Evolutionary conservation across 2,113 vertebrate genomes (phyloP).

Genomic region (Pandion haliaetus): DNA sequence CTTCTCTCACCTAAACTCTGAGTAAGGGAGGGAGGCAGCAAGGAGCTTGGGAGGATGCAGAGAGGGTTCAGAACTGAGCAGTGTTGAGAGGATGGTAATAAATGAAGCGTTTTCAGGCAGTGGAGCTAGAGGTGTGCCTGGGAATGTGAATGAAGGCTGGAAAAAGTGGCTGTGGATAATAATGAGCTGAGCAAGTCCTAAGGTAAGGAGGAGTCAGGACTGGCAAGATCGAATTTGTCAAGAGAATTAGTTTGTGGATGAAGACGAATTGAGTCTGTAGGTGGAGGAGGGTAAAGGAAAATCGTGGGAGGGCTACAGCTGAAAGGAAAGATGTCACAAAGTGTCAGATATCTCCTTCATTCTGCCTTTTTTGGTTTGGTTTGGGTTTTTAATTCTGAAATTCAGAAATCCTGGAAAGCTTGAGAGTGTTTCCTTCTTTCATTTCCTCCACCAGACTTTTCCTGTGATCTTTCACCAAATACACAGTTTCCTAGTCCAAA

Average conservation of each 20-base stretch:
- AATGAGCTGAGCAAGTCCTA: neutral
- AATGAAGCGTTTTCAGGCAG: neutral
- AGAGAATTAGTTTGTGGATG: neutral
- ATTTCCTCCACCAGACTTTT: neutral
- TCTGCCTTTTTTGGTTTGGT: neutral
- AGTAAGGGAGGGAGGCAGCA: neutral
- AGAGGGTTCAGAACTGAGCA: neutral
- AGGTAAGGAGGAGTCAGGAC: neutral
- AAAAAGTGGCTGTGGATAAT: neutral
- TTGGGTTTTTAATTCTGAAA: neutral
- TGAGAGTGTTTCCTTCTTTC: neutral
- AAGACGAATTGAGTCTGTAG: neutral
- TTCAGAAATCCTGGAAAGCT: neutral
- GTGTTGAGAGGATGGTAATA: neutral
- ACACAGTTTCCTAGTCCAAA: neutral
- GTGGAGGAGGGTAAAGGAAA: neutral
- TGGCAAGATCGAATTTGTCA: neutral
- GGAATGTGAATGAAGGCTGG: neutral
- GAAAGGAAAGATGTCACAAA: neutral
- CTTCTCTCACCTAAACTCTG: neutral
- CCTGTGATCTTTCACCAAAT: neutral
- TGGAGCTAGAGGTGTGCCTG: neutral
- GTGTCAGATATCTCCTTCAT: neutral
- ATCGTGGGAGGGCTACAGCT: neutral
- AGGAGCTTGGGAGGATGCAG: neutral